Evolutionary conservation across 2,888 invertebrate genomes (phyloP).

Genomic region (Drosophila peninsularis): DNA sequence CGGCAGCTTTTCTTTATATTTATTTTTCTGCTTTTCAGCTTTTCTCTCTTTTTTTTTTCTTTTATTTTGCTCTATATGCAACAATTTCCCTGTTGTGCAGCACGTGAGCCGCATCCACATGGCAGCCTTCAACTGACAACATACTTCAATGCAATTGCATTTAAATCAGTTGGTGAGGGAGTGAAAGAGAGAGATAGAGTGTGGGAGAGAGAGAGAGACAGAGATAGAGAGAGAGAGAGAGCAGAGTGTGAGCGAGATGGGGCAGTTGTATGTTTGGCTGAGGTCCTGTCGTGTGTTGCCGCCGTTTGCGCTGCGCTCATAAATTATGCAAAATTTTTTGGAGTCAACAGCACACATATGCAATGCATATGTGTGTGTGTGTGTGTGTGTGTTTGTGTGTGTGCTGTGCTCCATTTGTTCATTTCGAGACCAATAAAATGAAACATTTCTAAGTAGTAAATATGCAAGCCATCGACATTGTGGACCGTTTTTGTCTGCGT

Average conservation of each 20-base stretch:
- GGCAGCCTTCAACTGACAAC: constrained; percentile 56
- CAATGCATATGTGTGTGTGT: constrained; percentile 20
- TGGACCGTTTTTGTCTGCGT: constrained; percentile 62
- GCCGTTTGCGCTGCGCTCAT: constrained; percentile 55
- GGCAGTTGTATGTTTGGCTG: constrained; percentile 5
- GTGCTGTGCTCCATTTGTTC: constrained; percentile 79
- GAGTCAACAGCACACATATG: constrained; percentile 50
- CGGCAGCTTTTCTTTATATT: constrained; percentile 8
- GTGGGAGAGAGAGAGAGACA: neutral
- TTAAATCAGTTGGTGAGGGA: constrained; percentile 67
- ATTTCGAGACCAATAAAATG: constrained; percentile 83
- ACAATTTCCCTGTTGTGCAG: constrained; percentile 52
- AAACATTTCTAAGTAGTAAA: constrained; percentile 81
- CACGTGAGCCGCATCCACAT: constrained; percentile 50
- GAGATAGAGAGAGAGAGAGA: no score
- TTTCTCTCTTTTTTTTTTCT: neutral
- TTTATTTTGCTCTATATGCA: constrained; percentile 36
- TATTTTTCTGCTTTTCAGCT: constrained; percentile 2
- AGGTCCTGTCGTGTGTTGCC: constrained; percentile 60
- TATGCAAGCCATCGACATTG: constrained; percentile 72
- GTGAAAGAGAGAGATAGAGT: neutral
- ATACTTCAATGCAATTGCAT: constrained; percentile 78
- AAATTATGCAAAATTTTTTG: constrained; percentile 76
- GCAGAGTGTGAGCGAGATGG: neutral
- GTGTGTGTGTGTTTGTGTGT: constrained; percentile 30